Percentiles rank a stretch among this genome's conserved stretches.
Conservation (phyloP, 53 echinoderm and acorn worm genomes). For the Mesocentrotus franciscanus region DNA sequence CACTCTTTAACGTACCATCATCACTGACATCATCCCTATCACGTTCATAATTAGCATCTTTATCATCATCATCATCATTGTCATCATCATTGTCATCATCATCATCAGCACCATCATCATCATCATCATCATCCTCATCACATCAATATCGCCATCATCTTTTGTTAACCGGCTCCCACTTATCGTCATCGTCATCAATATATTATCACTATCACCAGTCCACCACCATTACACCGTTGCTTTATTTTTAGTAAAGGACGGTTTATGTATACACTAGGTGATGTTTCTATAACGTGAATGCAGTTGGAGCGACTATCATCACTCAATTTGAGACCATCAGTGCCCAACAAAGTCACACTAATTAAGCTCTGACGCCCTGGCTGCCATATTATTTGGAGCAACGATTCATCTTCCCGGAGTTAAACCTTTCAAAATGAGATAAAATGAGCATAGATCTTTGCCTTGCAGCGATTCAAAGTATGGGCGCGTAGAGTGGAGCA, state of each 20-base stretch:
- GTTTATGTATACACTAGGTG: not conserved
- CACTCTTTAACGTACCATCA: not conserved
- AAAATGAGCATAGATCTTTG: slow-evolving; percentile 27
- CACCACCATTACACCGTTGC: not conserved
- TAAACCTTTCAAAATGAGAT: slow-evolving; percentile 36
- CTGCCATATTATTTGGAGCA: not conserved
- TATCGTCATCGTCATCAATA: too few species aligned
- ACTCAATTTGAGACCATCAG: not conserved
- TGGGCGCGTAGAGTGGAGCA: not conserved
- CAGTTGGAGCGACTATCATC: not conserved
- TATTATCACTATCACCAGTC: too few species aligned
- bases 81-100: not conserved
- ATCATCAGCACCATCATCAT: not conserved
- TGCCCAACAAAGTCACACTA: not conserved
- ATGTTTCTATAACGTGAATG: not conserved
- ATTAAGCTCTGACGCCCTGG: slow-evolving; percentile 37
- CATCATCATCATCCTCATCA: not conserved
- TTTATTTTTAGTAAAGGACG: not conserved
- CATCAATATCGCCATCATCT: not conserved
- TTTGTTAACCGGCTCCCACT: too few species aligned
- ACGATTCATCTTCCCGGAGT: slow-evolving; percentile 14
- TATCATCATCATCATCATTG: not conserved
- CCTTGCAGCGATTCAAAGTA: not conserved
- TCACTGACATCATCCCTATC: not conserved
- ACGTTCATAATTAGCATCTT: not conserved